These are phyloP conservation scores for Halisarca cf. caerulea DNA, from an alignment of 37 sponge, comb jelly and placozoan genomes.

Conservation along the genomic window DNA sequence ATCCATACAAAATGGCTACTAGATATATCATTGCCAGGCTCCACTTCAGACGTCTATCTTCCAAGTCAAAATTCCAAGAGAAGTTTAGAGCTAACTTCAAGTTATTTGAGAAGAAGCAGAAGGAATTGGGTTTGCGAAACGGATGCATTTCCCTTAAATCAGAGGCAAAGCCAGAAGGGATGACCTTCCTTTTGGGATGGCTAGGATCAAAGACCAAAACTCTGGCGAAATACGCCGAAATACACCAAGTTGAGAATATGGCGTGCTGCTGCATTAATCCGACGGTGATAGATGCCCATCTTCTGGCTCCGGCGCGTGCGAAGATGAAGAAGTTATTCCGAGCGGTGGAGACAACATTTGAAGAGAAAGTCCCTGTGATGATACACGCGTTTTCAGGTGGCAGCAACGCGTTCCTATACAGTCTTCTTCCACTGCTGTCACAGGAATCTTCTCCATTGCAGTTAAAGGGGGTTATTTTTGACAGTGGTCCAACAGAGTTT, in stretches of 20 bases:
- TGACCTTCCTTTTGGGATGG: slow-evolving; percentile 63
- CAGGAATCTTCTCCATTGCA: background rate
- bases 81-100: too few relatives aligned
- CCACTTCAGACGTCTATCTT: too few relatives aligned
- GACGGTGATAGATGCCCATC: slow-evolving; percentile 26
- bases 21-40: too few relatives aligned
- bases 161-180: background rate
- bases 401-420: slow-evolving; percentile 20
- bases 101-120: too few relatives aligned
- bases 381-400: slow-evolving; percentile 60
- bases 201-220: slow-evolving; percentile 25
- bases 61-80: too few relatives aligned
- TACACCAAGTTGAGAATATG: slow-evolving; percentile 41
- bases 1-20: too few relatives aligned
- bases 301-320: background rate
- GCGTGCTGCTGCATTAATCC: slow-evolving; percentile 42
- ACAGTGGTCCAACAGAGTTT: slow-evolving; percentile 63
- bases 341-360: slow-evolving; percentile 1
- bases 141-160: too few relatives aligned
- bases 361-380: slow-evolving; percentile 10
- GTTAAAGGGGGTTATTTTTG: slow-evolving; percentile 51
- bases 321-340: slow-evolving; percentile 3
- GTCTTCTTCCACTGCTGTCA: background rate
- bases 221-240: slow-evolving; percentile 40
- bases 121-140: too few relatives aligned